Base-by-base conservation (phyloP, 1,140 invertebrate species). In the Harpegnathos saltator region DNA sequence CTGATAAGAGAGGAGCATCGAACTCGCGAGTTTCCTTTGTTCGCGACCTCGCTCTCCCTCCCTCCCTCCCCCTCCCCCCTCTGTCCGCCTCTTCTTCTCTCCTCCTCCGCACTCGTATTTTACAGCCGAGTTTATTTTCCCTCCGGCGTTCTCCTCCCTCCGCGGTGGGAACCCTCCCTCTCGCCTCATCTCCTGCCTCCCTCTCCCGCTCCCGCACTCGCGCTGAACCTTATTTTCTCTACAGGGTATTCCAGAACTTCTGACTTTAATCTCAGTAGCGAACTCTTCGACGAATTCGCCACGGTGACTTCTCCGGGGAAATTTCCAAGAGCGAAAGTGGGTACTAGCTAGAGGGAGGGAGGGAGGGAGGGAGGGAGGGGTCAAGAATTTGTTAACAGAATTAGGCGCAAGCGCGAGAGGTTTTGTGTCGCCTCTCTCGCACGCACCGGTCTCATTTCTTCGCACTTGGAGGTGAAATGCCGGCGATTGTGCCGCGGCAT, bases 1-100 rank as follows among this genome's bases (percentile, higher is more conserved):
- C 82, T 89, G 91, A 92, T 92, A 92, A 92, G 81, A 82, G 85
- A 87, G 78, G 90, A 87, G 90, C 91, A 90, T 91, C 90, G 91
- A 92, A 92, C 91, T 90, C 85, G 72, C 65, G 29, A 75, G 54
- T 63, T 83, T 89, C 72, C 87, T 89, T 88, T 86, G 82, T 89
- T 82, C 82, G 44, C 52, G 62, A 26, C 14, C 50, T 52, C 58
- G 24, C 26, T 54, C 19, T 44, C 62, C 56, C 24, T 33, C 24
- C 3, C n/a, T 12, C 29, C 14, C 1, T 4, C 50, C 74, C 3
- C n/a, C 15, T 44, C 14, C 1, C 9, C 50, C 74, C 38, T 54
- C 12, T 15, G 17, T n/a, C 24, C n/a, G 0, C 12, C 15, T 29
- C 14, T 68, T 69, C 73, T 66, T n/a, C 17, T 54, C 48, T 72